Conservation (phyloP, 2,888 invertebrate genomes). For the Syrphus vitripennis region DNA sequence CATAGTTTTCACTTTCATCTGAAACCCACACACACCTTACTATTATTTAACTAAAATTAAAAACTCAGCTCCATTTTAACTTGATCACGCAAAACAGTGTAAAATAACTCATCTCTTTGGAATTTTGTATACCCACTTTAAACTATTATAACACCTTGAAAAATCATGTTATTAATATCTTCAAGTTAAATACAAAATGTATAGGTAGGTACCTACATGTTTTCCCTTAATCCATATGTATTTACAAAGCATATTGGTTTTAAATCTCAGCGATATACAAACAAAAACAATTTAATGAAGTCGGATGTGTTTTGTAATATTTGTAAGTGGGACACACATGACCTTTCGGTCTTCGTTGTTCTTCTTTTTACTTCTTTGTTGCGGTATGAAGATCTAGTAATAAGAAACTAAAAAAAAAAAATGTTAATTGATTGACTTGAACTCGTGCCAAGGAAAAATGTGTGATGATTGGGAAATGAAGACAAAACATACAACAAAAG, state of each 20-base stretch:
- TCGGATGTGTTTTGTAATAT: constrained; percentile 62
- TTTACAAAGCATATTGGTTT: background rate
- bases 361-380: constrained; percentile 42
- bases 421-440: constrained; percentile 58
- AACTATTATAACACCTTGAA: background rate
- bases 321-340: constrained; percentile 63
- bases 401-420: constrained; percentile 17
- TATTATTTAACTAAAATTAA: background rate
- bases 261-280: constrained; percentile 1
- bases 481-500: constrained; percentile 2
- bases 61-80: background rate
- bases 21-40: background rate
- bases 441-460: constrained; percentile 59
- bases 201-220: background rate
- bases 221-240: background rate
- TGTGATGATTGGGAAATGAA: constrained; percentile 44
- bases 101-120: background rate
- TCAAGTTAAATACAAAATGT: background rate
- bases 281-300: constrained; percentile 8
- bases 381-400: constrained; percentile 20
- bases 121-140: background rate
- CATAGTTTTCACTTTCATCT: background rate
- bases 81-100: background rate
- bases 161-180: too few species aligned
- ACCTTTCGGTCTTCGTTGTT: constrained; percentile 62